Percentiles rank a stretch among this genome's conserved stretches.
Evolutionary conservation across 1,140 invertebrate species (phyloP).

Genomic region (Maconellicoccus hirsutus): DNA sequence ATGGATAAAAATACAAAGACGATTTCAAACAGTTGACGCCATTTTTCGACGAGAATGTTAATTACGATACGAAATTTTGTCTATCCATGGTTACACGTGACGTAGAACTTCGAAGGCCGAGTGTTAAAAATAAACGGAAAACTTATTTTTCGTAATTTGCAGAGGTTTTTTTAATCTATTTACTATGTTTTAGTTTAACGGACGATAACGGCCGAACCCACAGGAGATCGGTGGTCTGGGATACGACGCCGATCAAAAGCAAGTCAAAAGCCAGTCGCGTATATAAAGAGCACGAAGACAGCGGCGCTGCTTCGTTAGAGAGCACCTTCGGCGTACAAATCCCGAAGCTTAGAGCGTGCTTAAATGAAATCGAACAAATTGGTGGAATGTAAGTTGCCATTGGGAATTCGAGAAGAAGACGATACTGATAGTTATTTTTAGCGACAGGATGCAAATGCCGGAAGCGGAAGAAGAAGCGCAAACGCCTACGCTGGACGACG

Average conservation of each 20-base stretch:
- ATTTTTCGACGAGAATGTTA: too few species aligned
- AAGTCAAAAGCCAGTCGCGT: conserved; percentile 15
- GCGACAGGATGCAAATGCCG: conserved; percentile 27
- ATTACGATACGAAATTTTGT: too few species aligned
- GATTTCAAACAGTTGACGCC: too few species aligned
- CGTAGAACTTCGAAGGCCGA: too few species aligned
- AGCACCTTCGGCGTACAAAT: not conserved
- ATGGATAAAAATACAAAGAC: too few species aligned
- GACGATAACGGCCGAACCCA: not conserved
- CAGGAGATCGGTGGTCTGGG: conserved; percentile 26
- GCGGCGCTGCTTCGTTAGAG: conserved; percentile 12
- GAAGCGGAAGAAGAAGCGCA: not conserved
- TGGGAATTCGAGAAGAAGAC: too few species aligned
- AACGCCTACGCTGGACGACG: conserved; percentile 45
- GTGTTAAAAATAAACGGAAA: too few species aligned
- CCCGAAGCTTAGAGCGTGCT: conserved; percentile 17
- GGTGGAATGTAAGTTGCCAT: conserved; percentile 26
- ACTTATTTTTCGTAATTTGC: too few species aligned
- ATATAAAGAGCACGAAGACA: not conserved
- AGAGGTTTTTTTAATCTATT: too few species aligned
- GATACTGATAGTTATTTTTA: not conserved
- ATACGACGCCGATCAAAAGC: conserved; percentile 27
- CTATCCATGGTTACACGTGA: too few species aligned
- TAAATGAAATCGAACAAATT: conserved; percentile 26
- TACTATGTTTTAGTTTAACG: not conserved